Percentiles rank a stretch among this genome's conserved stretches.
These are phyloP conservation scores for Synanthedon formicaeformis DNA, from an alignment of 2,888 invertebrate genomes.

Conservation along the genomic window DNA sequence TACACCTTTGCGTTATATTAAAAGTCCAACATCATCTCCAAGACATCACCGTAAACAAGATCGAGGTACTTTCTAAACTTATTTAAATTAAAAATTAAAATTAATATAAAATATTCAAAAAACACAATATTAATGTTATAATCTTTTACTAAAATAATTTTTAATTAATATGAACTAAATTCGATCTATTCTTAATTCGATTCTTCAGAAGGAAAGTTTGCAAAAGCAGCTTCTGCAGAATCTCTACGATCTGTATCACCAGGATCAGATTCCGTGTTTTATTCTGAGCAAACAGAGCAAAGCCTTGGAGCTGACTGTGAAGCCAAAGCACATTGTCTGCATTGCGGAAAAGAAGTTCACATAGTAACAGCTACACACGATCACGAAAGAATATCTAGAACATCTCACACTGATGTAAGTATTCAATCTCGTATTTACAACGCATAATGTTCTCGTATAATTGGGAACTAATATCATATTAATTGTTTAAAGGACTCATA, in stretches of 20 bases:
- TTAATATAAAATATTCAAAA: no score
- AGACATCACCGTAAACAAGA: slow-evolving; percentile 59
- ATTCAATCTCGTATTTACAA: neutral
- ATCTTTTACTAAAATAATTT: neutral
- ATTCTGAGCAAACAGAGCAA: slow-evolving; percentile 80
- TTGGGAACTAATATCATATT: neutral
- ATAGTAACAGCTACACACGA: slow-evolving; percentile 66
- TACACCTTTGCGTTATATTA: slow-evolving; percentile 56
- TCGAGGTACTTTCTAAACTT: slow-evolving; percentile 23
- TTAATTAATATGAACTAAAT: slow-evolving; percentile 1
- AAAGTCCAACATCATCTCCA: slow-evolving; percentile 66
- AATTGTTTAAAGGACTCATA: slow-evolving; percentile 48
- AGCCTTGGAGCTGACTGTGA: slow-evolving; percentile 66
- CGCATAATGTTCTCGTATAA: neutral
- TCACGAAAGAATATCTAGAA: slow-evolving; percentile 50
- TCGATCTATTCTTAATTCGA: slow-evolving; percentile 3
- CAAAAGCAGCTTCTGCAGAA: slow-evolving; percentile 88
- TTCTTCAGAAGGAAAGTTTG: slow-evolving; percentile 52
- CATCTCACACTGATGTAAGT: slow-evolving; percentile 61
- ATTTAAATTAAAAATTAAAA: no score
- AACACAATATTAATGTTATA: neutral
- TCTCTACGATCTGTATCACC: slow-evolving; percentile 90
- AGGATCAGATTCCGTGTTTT: slow-evolving; percentile 91
- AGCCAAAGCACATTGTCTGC: slow-evolving; percentile 78
- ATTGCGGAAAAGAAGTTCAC: slow-evolving; percentile 85